These are phyloP conservation scores for Calcarius lapponicus DNA, from an alignment of 2,797 vertebrate genomes.

Conservation along the genomic window DNA sequence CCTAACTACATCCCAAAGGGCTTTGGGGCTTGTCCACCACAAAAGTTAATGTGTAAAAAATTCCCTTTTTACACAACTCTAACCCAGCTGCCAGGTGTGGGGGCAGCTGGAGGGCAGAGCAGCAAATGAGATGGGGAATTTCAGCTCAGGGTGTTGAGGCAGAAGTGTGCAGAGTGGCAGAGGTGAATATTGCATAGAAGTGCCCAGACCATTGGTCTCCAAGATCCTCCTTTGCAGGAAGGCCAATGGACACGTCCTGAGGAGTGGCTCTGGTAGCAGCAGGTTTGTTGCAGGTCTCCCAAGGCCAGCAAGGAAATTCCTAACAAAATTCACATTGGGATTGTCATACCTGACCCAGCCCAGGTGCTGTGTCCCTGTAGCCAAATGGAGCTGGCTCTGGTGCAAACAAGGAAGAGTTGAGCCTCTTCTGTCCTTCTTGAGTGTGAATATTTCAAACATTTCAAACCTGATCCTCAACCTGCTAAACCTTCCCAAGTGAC, in stretches of 20 bases:
- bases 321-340: neutral
- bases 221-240: neutral
- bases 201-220: neutral
- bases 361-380: neutral
- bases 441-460: constrained; percentile 8
- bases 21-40: too few relatives aligned
- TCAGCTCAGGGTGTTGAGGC: neutral
- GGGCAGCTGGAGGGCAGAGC: too few relatives aligned
- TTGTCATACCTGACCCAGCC: neutral
- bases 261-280: neutral
- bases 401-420: neutral
- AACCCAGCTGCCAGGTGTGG: rapidly evolving
- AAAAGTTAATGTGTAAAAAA: neutral
- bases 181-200: rapidly evolving
- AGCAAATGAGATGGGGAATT: neutral
- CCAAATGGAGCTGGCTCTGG: neutral
- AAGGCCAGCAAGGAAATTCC: neutral
- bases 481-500: neutral
- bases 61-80: neutral
- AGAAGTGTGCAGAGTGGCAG: neutral
- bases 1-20: neutral
- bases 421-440: neutral
- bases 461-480: neutral
- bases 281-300: neutral
- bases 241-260: rapidly evolving